These are phyloP conservation scores for Sinosuthora webbiana DNA, from an alignment of 2,113 vertebrate species.

Conservation along the genomic window DNA sequence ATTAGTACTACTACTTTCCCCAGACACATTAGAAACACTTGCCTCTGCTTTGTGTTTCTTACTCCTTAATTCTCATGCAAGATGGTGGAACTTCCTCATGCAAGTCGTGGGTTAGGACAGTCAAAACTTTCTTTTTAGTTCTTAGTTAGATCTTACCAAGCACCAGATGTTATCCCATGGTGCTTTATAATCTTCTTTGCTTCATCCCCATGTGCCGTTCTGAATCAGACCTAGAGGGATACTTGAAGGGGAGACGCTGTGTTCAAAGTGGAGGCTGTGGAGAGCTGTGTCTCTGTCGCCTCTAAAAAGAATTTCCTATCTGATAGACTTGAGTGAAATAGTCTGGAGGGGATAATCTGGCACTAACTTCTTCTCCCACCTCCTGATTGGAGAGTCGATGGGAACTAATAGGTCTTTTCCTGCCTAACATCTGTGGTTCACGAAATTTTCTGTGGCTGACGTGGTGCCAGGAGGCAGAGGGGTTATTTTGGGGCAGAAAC, in stretches of 20 bases:
- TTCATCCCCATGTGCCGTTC: background rate
- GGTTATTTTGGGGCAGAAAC: conserved; percentile 54
- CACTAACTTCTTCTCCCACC: background rate
- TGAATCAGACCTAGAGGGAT: background rate
- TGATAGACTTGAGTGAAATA: background rate
- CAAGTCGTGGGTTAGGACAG: background rate
- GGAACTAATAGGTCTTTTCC: conserved; percentile 29
- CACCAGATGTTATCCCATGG: background rate
- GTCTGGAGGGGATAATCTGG: background rate
- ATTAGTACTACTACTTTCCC: background rate
- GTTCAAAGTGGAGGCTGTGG: background rate
- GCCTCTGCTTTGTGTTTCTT: background rate
- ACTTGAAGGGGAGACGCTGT: background rate
- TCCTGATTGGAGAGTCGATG: background rate
- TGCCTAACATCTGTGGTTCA: conserved; percentile 7
- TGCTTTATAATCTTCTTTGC: background rate
- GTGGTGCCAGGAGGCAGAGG: background rate
- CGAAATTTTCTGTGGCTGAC: conserved; percentile 15
- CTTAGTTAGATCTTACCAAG: background rate
- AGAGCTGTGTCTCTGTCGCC: background rate
- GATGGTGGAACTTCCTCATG: background rate
- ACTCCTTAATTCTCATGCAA: background rate
- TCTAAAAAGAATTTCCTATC: background rate
- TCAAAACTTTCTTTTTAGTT: background rate
- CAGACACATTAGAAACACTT: background rate